phyloP scores from a whole-genome alignment of 92 coral and sea anemone genomes.

The Palythoa grandiflora region DNA sequence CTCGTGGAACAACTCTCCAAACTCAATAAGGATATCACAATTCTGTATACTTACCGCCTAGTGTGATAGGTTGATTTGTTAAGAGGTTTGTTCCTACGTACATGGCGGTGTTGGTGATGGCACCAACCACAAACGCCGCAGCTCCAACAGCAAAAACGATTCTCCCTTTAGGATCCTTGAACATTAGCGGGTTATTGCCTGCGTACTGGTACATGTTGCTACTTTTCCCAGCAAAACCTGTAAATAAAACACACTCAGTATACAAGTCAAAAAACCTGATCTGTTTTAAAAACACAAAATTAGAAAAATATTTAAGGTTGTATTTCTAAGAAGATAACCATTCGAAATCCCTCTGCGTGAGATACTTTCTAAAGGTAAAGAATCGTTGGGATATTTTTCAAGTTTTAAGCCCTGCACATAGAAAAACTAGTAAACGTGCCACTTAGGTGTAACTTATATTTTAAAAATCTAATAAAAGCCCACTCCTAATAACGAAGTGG shows the following conservation, averaged over 20 bases:
- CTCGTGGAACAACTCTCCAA: background rate
- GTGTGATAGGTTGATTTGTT: constrained; percentile 14
- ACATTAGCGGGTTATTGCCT: constrained; percentile 73
- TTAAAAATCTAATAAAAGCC: too few species aligned
- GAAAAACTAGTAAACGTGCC: too few species aligned
- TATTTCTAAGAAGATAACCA: background rate
- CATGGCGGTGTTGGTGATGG: constrained; percentile 2
- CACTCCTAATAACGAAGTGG: too few species aligned
- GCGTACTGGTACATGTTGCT: constrained; percentile 79
- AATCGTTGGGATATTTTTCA: too few species aligned
- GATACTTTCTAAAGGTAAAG: too few species aligned
- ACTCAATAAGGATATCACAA: background rate
- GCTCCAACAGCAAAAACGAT: constrained; percentile 25
- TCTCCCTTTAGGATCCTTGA: constrained; percentile 74
- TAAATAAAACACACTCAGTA: background rate
- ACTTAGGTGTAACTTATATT: too few species aligned
- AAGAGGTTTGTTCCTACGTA: constrained; percentile 8
- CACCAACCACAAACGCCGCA: constrained; percentile 51
- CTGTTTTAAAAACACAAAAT: too few species aligned
- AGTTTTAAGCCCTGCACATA: too few species aligned
- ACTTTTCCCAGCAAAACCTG: constrained; percentile 67
- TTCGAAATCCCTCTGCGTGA: background rate
- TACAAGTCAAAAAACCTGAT: background rate
- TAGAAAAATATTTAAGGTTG: too few species aligned
- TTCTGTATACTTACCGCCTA: constrained; percentile 34